Base-by-base conservation (phyloP, 2,113 vertebrate species). In the Micromys minutus region DNA sequence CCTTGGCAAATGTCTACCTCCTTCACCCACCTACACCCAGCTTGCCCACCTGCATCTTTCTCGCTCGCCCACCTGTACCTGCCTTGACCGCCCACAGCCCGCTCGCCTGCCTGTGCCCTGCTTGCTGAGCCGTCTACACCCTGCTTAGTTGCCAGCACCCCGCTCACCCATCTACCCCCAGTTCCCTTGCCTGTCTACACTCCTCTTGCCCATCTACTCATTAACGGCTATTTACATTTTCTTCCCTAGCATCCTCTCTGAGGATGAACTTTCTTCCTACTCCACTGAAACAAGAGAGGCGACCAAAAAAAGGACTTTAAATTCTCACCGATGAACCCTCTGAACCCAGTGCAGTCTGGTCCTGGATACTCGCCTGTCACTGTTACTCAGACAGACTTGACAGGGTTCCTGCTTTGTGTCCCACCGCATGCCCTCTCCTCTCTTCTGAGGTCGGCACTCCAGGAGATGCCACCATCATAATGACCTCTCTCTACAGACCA, bases 141-240 rank as follows among this genome's bases (percentile, higher is more conserved):
- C 24, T 63, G 61, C 22, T 24, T 8, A 61, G 1, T 21, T 7
- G 61, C 8, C 24, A 24, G 59, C 2, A 61, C 59, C 59, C 5
- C 26, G 59, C 26, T 63, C 57, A 22, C 19, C 57, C 21, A 7
- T 59, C 57, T 59, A 22, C 59, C 22, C 21, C 59, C 1, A 3
- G 59, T 12, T 26, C 31, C 19, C 1, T 22, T 4, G 3, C 19
- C 17, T 4, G 0, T 2, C n/a, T 22, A 55, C 5, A 55, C 19
- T 8, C 22, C 2, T 3, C 77, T 24, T 7, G 16, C 77, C 31
- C 7, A 26, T 15, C 42, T 79, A 21, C 59, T 29, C 9, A 0
- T 24, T 81, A 42, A 87, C 22, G 42, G 22, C 17, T 63, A 0
- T 63, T 55, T 24, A 34, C 4, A 11, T 31, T 45, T n/a, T 61